Evolutionary conservation across 2,888 invertebrate species (phyloP).

Genomic region (Ceratothoa steindachneri): DNA sequence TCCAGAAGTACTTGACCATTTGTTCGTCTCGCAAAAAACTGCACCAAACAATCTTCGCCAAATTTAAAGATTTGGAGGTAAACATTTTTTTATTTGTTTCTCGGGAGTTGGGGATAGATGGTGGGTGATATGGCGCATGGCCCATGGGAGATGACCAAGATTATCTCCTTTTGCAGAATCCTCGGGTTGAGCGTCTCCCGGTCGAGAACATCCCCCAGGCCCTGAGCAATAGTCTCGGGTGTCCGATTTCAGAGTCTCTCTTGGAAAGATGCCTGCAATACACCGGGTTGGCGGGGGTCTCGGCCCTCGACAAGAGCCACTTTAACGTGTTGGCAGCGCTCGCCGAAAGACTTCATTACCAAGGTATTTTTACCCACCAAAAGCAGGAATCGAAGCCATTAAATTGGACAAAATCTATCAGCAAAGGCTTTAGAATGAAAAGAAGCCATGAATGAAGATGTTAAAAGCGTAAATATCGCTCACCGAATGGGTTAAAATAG

Average conservation of each 20-base stretch:
- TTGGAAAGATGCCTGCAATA: not conserved
- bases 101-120: too few relatives aligned
- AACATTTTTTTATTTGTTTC: not conserved
- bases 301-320: not conserved
- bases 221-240: not conserved
- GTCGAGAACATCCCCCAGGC: not conserved
- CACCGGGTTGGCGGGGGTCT: not conserved
- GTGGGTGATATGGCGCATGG: too few relatives aligned
- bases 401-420: too few relatives aligned
- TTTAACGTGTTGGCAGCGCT: not conserved
- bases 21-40: not conserved
- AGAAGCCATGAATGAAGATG: too few relatives aligned
- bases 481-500: too few relatives aligned
- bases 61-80: not conserved
- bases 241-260: not conserved
- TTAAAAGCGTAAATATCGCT: too few relatives aligned
- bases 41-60: not conserved
- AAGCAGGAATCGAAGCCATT: too few relatives aligned
- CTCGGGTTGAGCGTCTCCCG: not conserved
- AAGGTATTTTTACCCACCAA: too few relatives aligned
- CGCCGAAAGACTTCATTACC: not conserved
- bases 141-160: too few relatives aligned
- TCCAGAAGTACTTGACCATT: not conserved
- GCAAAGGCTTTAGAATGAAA: too few relatives aligned
- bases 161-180: too few relatives aligned